Conservation (phyloP, 2,797 vertebrate genomes). For the Brachyrhaphis roseni region DNA sequence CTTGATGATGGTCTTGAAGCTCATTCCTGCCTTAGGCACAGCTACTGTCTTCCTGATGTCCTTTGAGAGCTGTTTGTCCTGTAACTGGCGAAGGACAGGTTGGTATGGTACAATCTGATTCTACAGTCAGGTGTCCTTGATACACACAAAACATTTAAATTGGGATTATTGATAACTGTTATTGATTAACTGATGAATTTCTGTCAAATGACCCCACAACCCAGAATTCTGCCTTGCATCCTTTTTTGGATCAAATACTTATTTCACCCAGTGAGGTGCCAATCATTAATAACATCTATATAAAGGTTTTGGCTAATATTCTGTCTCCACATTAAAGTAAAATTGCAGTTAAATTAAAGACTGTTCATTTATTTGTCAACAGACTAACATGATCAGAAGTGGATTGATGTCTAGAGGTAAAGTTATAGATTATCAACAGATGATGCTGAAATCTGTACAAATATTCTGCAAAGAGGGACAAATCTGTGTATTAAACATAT, state of each 20-base stretch:
- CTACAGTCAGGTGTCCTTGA: not conserved
- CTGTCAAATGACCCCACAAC: not conserved
- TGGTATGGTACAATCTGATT: not conserved
- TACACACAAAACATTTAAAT: not conserved
- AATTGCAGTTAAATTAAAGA: not conserved
- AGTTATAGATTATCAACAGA: constrained; percentile 16
- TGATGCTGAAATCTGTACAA: constrained; percentile 11
- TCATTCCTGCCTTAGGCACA: not conserved
- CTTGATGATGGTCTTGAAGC: not conserved
- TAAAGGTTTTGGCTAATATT: not conserved
- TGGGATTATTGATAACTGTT: not conserved
- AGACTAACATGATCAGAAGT: not conserved
- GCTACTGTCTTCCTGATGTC: not conserved
- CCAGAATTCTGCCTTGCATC: not conserved
- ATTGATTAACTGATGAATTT: not conserved
- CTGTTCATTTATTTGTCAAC: not conserved
- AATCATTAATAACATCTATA: not conserved
- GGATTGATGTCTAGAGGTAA: not conserved
- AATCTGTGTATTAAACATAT: constrained; percentile 7
- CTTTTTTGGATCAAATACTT: not conserved
- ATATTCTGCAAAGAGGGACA: constrained; percentile 4
- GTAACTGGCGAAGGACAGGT: not conserved
- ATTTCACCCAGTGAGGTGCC: not conserved
- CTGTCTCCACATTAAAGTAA: not conserved
- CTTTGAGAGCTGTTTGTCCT: not conserved